Conservation (phyloP, 2,113 vertebrate genomes). For the Chelonoidis abingdonii region DNA sequence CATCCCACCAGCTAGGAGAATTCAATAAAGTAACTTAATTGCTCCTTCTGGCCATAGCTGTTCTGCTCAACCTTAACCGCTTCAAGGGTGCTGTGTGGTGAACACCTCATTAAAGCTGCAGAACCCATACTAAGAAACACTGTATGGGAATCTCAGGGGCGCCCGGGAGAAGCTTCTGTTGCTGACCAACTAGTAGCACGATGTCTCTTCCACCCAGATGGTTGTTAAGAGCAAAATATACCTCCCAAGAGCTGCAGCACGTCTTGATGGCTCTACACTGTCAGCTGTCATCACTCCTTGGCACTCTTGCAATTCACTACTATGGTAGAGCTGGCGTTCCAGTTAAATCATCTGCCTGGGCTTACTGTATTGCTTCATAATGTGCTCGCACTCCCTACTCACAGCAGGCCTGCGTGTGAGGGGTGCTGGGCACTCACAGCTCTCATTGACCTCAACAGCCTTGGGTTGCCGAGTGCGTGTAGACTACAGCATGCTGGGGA, state of each 20-base stretch:
- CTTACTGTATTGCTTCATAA: slow-evolving; percentile 17
- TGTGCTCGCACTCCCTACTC: slow-evolving; percentile 26
- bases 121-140: background rate
- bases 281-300: background rate
- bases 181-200: background rate
- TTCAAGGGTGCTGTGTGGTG: background rate
- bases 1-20: too few relatives aligned
- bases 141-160: background rate
- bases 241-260: background rate
- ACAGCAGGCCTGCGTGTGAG: background rate
- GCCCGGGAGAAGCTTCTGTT: background rate
- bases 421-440: background rate
- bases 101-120: background rate
- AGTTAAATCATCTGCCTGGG: background rate
- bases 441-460: background rate
- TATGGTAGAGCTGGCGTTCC: background rate
- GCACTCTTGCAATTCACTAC: background rate
- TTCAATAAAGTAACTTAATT: background rate
- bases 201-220: background rate
- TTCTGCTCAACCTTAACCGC: background rate
- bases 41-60: background rate
- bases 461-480: background rate
- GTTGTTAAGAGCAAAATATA: background rate
- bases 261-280: background rate
- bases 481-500: background rate